These are phyloP conservation scores for Eurosta solidaginis DNA, from an alignment of 1,140 invertebrate genomes.

Conservation along the genomic window DNA sequence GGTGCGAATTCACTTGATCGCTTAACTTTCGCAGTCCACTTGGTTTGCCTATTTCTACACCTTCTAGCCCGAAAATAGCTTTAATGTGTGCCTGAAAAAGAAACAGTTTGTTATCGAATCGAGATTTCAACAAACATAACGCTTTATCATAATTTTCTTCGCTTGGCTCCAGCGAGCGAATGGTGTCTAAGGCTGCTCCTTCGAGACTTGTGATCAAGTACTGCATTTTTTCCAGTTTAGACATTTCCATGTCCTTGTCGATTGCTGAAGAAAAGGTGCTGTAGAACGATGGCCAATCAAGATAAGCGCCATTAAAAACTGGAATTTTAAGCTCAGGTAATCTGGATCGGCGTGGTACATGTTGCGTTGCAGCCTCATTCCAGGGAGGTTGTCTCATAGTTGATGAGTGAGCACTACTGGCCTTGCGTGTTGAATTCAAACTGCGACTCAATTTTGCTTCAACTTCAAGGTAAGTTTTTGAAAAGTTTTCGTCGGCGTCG, in stretches of 20 bases:
- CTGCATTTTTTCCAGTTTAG: slow-evolving; percentile 26
- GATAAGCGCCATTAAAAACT: background rate
- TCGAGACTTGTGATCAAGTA: background rate
- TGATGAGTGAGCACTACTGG: background rate
- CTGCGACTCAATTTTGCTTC: background rate
- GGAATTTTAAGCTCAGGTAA: slow-evolving; percentile 24
- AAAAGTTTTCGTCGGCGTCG: background rate
- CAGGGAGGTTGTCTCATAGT: background rate
- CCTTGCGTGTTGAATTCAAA: background rate
- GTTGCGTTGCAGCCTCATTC: background rate
- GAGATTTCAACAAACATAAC: background rate
- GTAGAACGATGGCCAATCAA: slow-evolving; percentile 17
- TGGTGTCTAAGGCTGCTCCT: slow-evolving; percentile 13
- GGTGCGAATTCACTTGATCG: background rate
- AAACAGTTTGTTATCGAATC: slow-evolving; percentile 24
- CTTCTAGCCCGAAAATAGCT: slow-evolving; percentile 16
- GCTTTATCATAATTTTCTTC: slow-evolving; percentile 28
- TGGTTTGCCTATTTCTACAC: background rate
- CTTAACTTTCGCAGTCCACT: background rate
- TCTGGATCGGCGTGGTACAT: background rate
- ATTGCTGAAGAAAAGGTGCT: background rate
- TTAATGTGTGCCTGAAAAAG: slow-evolving; percentile 30
- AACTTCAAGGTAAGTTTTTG: background rate
- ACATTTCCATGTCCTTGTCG: background rate
- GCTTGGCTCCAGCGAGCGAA: background rate